Percentiles rank a stretch among this genome's conserved stretches.
These are phyloP conservation scores for Andinoacara biseriatus DNA, from an alignment of 2,113 vertebrate species.

Conservation along the genomic window DNA sequence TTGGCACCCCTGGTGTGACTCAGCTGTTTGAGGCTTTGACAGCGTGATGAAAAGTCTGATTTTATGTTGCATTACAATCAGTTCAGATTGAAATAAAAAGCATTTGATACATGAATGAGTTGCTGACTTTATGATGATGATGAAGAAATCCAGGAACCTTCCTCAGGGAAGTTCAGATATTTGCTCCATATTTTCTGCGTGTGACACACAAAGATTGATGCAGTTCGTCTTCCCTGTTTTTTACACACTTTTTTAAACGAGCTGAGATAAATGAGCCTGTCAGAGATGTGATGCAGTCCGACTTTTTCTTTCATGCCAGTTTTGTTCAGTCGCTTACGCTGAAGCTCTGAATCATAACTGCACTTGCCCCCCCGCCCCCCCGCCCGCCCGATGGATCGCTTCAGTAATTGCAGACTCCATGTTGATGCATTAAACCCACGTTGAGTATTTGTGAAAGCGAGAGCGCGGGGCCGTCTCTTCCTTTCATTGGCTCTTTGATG, in stretches of 20 bases:
- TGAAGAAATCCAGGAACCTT: background rate
- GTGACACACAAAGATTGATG: background rate
- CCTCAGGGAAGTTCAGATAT: too few species aligned
- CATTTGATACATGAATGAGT: background rate
- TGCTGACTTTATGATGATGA: background rate
- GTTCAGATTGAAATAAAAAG: background rate
- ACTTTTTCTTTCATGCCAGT: background rate
- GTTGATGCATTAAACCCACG: conserved; percentile 26
- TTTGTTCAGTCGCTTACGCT: background rate
- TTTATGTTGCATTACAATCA: background rate
- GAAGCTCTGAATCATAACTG: background rate
- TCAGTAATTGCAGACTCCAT: conserved; percentile 34
- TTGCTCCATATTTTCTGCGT: background rate
- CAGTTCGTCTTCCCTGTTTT: background rate
- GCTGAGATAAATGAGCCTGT: too few species aligned
- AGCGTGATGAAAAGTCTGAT: background rate
- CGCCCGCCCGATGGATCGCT: conserved; percentile 63
- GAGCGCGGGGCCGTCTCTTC: background rate
- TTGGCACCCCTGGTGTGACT: background rate
- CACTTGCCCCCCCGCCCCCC: background rate
- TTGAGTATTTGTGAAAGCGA: conserved; percentile 19
- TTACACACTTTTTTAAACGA: background rate
- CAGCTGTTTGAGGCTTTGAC: background rate
- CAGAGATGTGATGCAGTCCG: background rate
- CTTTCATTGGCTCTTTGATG: background rate